These are phyloP conservation scores for Zygothrica quintamaculata DNA, from an alignment of 2,888 invertebrate genomes.

Conservation along the genomic window DNA sequence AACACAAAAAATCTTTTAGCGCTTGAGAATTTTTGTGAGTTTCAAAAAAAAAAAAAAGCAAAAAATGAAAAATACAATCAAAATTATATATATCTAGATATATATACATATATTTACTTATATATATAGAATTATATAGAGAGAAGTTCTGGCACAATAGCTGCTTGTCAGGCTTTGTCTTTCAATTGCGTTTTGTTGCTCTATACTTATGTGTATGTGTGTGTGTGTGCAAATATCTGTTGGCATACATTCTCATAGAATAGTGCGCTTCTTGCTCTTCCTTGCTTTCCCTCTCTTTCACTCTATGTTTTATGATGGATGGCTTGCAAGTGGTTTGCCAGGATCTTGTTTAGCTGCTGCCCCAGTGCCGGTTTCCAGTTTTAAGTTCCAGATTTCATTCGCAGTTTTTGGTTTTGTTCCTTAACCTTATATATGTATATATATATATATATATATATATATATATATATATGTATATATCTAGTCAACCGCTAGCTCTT, in stretches of 20 bases:
- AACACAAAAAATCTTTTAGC: constrained; percentile 13
- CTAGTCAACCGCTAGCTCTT: neutral
- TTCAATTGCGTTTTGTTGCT: constrained; percentile 1
- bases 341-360: constrained; percentile 40
- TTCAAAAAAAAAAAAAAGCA: neutral
- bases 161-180: constrained; percentile 20
- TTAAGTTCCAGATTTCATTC: constrained; percentile 6
- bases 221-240: constrained; percentile 56
- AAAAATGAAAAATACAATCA: neutral
- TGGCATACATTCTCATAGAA: constrained; percentile 61
- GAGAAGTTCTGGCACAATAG: constrained; percentile 13
- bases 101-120: no score
- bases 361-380: constrained; percentile 34
- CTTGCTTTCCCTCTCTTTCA: constrained; percentile 1
- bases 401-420: neutral
- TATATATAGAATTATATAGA: no score
- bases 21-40: constrained; percentile 5
- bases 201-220: constrained; percentile 6
- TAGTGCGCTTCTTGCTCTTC: constrained; percentile 16
- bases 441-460: no score
- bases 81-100: no score
- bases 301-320: constrained; percentile 42
- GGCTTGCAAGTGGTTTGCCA: constrained; percentile 40
- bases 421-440: no score
- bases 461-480: no score